These are phyloP conservation scores for Upupa epops DNA, from an alignment of 2,113 vertebrate genomes.

Conservation along the genomic window DNA sequence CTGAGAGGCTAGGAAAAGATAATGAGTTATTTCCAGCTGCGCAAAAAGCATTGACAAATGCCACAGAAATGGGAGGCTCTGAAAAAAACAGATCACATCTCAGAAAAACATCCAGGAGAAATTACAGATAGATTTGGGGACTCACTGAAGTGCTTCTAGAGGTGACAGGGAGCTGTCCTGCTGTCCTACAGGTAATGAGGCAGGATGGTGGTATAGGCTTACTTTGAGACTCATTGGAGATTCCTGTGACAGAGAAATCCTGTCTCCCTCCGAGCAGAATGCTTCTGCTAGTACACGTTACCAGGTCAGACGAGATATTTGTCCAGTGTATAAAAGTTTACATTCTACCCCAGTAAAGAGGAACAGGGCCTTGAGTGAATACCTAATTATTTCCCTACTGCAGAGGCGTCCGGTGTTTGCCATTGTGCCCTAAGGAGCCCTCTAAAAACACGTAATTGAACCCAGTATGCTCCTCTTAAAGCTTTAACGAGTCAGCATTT, in stretches of 20 bases:
- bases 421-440: not conserved
- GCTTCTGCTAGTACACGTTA: not conserved
- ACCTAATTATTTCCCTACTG: not conserved
- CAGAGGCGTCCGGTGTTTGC: not conserved
- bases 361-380: not conserved
- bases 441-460: not conserved
- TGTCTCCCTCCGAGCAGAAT: not conserved
- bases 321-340: not conserved
- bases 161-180: not conserved
- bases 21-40: not conserved
- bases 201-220: not conserved
- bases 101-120: not conserved
- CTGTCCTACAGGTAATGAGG: not conserved
- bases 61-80: not conserved
- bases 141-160: not conserved
- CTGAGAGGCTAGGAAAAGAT: not conserved
- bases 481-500: conserved; percentile 13
- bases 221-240: not conserved
- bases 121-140: not conserved
- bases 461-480: not conserved
- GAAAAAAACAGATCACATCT: not conserved
- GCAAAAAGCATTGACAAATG: not conserved
- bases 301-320: not conserved
- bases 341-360: not conserved
- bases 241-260: not conserved